These are phyloP conservation scores for Labrus mixtus DNA, from an alignment of 2,113 vertebrate species.

Conservation along the genomic window DNA sequence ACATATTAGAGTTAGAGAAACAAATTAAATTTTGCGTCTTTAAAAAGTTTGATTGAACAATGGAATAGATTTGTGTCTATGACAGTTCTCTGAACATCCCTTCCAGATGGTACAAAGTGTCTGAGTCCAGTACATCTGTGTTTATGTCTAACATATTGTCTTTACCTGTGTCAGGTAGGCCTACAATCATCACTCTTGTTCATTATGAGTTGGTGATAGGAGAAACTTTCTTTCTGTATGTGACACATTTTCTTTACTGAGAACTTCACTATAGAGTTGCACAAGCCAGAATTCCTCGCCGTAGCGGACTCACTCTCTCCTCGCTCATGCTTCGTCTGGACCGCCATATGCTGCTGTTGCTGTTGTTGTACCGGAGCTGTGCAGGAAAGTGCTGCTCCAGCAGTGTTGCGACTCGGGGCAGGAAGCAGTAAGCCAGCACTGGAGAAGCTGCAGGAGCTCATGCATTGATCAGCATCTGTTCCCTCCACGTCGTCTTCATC, in stretches of 20 bases:
- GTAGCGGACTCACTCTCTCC: neutral
- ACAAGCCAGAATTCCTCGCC: neutral
- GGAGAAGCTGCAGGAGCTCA: constrained; percentile 60
- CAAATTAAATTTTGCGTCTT: too few species aligned
- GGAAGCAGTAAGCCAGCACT: constrained; percentile 48
- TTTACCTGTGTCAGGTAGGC: too few species aligned
- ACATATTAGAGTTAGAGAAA: too few species aligned
- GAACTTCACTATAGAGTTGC: too few species aligned
- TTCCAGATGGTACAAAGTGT: too few species aligned
- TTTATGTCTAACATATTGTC: too few species aligned
- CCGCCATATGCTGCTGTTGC: constrained; percentile 10
- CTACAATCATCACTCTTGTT: too few species aligned
- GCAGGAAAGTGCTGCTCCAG: constrained; percentile 33
- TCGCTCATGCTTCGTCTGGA: neutral
- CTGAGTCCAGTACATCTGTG: too few species aligned
- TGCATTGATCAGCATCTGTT: constrained; percentile 65
- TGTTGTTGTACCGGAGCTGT: neutral
- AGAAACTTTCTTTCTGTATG: neutral
- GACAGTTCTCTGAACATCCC: too few species aligned
- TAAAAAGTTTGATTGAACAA: too few species aligned
- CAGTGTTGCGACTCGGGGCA: constrained; percentile 34
- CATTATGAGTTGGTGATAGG: neutral
- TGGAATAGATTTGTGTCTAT: too few species aligned
- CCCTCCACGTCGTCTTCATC: constrained; percentile 24
- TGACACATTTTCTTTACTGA: neutral